phyloP scores from a whole-genome alignment of 2,797 vertebrate genomes.

The Mormyrops boulengeri region DNA sequence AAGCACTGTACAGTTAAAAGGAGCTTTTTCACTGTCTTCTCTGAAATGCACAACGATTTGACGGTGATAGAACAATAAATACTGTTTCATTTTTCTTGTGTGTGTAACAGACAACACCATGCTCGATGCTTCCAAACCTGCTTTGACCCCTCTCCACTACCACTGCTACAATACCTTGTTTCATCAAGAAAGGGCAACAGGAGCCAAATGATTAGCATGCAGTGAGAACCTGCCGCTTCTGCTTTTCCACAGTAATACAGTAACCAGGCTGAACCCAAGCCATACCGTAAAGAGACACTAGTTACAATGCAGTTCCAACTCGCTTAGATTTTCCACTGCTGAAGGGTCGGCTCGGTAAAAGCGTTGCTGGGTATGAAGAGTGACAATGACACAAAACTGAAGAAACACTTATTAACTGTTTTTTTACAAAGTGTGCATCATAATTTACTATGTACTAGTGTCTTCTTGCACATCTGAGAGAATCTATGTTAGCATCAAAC shows the following conservation, averaged over 20 bases:
- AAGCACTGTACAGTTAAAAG: not conserved
- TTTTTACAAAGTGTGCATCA: not conserved
- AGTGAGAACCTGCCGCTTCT: not conserved
- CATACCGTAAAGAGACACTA: not conserved
- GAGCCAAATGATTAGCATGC: not conserved
- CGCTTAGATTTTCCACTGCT: not conserved
- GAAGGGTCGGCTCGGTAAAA: not conserved
- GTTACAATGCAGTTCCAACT: not conserved
- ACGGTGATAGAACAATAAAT: not conserved
- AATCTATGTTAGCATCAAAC: not conserved
- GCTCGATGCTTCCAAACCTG: not conserved
- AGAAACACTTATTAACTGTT: not conserved
- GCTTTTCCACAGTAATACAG: not conserved
- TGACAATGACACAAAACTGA: not conserved
- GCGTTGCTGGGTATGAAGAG: not conserved
- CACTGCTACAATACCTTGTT: not conserved
- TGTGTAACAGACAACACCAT: not conserved
- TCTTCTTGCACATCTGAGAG: not conserved
- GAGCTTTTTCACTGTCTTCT: not conserved
- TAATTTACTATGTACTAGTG: not conserved
- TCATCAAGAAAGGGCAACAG: not conserved
- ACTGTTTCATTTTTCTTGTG: not conserved
- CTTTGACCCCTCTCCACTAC: not conserved
- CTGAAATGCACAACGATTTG: not conserved
- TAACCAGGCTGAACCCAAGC: not conserved